These are phyloP conservation scores for Epizoanthus fatuus DNA, from an alignment of 92 coral and sea anemone genomes.

Conservation along the genomic window DNA sequence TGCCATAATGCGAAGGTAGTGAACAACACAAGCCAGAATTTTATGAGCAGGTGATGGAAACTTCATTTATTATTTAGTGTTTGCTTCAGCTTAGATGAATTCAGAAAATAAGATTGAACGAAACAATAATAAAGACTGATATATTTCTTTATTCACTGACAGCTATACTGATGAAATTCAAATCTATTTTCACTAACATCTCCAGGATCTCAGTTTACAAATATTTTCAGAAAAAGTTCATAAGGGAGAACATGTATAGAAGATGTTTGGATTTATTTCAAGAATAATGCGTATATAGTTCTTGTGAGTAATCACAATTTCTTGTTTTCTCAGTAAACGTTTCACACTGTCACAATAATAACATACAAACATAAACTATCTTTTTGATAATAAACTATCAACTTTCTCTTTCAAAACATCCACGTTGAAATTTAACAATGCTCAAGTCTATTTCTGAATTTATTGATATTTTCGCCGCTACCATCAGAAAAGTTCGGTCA, in stretches of 20 bases:
- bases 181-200: not conserved
- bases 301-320: not conserved
- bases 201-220: too few species aligned
- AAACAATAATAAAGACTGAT: slow-evolving; percentile 26
- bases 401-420: slow-evolving; percentile 28
- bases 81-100: slow-evolving; percentile 33
- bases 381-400: slow-evolving; percentile 8
- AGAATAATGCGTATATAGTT: too few species aligned
- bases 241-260: too few species aligned
- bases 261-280: too few species aligned
- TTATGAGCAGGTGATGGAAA: slow-evolving; percentile 38
- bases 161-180: slow-evolving; percentile 5
- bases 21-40: not conserved
- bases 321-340: slow-evolving; percentile 13
- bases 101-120: slow-evolving; percentile 38
- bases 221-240: not conserved
- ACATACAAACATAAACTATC: slow-evolving; percentile 23
- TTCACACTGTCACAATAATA: slow-evolving; percentile 50
- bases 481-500: too few species aligned
- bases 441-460: too few species aligned
- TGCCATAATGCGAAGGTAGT: not conserved
- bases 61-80: slow-evolving; percentile 32
- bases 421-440: not conserved
- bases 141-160: slow-evolving; percentile 1
- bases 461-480: too few species aligned